These are phyloP conservation scores for Monodelphis domestica DNA, from an alignment of 2,797 vertebrate species.

Conservation along the genomic window DNA sequence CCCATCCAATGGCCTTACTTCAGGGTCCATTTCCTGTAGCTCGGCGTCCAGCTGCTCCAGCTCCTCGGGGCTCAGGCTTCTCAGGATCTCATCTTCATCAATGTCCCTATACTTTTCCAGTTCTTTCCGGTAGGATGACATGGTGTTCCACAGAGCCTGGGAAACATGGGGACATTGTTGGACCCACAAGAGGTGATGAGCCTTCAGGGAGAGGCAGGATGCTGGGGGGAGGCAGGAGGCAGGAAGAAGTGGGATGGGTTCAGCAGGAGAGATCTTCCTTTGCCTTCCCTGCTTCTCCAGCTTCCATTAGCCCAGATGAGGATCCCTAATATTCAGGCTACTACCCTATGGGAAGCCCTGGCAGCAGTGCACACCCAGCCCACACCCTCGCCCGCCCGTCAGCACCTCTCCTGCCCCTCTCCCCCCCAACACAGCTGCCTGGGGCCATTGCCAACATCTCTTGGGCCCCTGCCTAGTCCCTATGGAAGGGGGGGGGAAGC, in stretches of 20 bases:
- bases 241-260: background rate
- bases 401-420: constrained; percentile 30
- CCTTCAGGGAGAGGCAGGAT: constrained; percentile 1
- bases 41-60: constrained; percentile 92
- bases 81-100: constrained; percentile 96
- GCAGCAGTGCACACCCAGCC: constrained; percentile 5
- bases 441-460: constrained; percentile 45
- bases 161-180: constrained; percentile 38
- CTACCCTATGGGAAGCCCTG: background rate
- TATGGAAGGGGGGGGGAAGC: constrained; percentile 33
- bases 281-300: background rate
- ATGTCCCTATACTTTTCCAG: constrained; percentile 95
- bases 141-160: constrained; percentile 74
- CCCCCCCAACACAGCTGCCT: constrained; percentile 56
- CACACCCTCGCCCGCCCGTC: background rate
- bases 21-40: constrained; percentile 96
- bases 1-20: constrained; percentile 85
- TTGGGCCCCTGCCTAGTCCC: constrained; percentile 64
- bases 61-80: constrained; percentile 91
- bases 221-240: background rate
- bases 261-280: constrained; percentile 1
- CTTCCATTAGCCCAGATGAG: background rate
- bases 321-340: background rate
- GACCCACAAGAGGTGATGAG: background rate
- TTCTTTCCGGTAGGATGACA: constrained; percentile 86